Evolutionary conservation across 2,113 vertebrate species (phyloP).

Genomic region (rabbit (Oryctolagus cuniculus)): DNA sequence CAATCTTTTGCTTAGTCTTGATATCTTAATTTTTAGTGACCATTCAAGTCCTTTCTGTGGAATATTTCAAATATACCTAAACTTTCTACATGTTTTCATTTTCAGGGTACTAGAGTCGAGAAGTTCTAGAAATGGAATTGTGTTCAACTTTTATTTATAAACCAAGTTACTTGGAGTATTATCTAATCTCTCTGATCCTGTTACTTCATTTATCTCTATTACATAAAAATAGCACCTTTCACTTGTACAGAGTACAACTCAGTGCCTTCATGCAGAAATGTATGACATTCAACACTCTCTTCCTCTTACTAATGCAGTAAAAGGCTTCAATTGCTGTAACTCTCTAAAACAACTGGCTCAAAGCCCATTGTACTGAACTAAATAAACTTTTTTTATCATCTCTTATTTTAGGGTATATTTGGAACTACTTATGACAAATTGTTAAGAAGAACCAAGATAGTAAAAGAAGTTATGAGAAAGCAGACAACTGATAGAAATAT

Average conservation of each 20-base stretch:
- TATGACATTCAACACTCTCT: background rate
- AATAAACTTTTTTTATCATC: background rate
- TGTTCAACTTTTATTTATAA: background rate
- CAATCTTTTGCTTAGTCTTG: background rate
- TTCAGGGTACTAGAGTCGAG: background rate
- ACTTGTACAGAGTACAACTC: background rate
- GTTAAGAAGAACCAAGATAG: too few species aligned
- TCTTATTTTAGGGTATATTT: background rate
- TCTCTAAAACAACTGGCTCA: background rate
- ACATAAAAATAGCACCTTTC: background rate
- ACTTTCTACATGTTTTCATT: background rate
- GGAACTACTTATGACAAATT: background rate
- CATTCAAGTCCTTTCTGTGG: background rate
- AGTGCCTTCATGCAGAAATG: background rate
- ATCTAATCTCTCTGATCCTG: background rate
- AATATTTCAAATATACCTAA: background rate
- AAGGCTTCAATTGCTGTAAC: background rate
- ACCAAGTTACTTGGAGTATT: background rate
- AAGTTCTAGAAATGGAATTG: background rate
- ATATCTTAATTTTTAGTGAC: background rate
- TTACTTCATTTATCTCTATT: background rate
- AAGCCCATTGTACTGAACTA: background rate
- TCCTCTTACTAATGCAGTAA: background rate
- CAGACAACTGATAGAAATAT: background rate
- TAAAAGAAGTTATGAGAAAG: background rate